phyloP scores from a whole-genome alignment of 2,797 vertebrate species.

The Aythya fuligula region DNA sequence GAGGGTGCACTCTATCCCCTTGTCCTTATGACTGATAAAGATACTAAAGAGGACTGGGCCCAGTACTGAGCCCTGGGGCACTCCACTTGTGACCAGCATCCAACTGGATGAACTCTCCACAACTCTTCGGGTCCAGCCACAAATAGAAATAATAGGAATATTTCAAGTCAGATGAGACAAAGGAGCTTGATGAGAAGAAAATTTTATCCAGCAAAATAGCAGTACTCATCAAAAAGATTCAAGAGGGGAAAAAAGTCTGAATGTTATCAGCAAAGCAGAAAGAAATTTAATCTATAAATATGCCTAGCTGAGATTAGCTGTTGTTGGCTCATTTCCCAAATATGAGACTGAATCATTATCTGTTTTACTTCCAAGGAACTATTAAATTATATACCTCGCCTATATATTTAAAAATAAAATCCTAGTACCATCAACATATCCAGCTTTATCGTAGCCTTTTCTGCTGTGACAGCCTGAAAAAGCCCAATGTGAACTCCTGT shows the following conservation, averaged over 20 bases:
- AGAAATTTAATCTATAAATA: neutral
- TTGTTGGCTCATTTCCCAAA: neutral
- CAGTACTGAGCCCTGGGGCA: neutral
- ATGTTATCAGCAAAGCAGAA: neutral
- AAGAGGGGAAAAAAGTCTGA: neutral
- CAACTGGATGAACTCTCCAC: no score
- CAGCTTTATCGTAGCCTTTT: neutral
- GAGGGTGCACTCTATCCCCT: neutral
- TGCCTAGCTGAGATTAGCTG: neutral
- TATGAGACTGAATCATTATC: neutral
- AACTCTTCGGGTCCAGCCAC: no score
- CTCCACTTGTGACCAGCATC: neutral
- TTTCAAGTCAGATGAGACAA: neutral
- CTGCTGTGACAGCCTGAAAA: neutral
- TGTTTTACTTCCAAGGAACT: neutral
- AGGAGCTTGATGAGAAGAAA: neutral
- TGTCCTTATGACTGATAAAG: neutral
- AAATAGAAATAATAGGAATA: neutral
- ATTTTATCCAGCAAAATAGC: neutral
- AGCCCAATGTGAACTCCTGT: no score
- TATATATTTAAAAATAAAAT: neutral
- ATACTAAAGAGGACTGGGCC: neutral
- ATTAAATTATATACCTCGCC: neutral
- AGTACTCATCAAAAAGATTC: neutral
- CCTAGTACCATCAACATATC: neutral